These are phyloP conservation scores for Zaprionus gabonicus DNA, from an alignment of 1,140 invertebrate species.

Conservation along the genomic window DNA sequence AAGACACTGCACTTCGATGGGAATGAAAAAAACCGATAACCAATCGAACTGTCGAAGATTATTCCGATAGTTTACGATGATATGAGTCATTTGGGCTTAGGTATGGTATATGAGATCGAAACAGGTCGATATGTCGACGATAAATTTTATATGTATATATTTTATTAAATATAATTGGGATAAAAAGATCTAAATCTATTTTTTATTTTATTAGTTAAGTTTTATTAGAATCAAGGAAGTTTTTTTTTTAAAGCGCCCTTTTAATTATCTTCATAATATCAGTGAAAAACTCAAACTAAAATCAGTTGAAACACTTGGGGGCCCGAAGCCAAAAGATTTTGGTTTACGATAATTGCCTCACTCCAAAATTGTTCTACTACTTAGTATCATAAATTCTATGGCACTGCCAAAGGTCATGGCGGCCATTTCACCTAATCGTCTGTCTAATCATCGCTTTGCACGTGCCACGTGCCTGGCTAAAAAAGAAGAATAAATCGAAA, in stretches of 20 bases:
- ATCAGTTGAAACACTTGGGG: conserved; percentile 12
- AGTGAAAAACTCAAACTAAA: neutral
- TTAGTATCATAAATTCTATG: conserved; percentile 17
- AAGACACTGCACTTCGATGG: neutral
- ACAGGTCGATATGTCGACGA: too few relatives aligned
- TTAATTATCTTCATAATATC: neutral
- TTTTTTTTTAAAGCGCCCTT: neutral
- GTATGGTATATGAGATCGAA: neutral
- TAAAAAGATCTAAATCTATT: too few relatives aligned
- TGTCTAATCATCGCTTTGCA: conserved; percentile 28
- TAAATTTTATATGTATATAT: too few relatives aligned
- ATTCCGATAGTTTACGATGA: neutral
- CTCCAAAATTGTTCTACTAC: neutral
- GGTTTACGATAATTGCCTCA: conserved; percentile 21
- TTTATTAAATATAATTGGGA: too few relatives aligned
- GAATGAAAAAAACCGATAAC: neutral
- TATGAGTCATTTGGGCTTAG: neutral
- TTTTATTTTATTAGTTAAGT: too few relatives aligned
- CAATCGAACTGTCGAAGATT: neutral
- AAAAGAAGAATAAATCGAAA: conserved; percentile 10
- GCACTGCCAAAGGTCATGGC: conserved; percentile 15
- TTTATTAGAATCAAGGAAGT: too few relatives aligned
- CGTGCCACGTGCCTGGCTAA: conserved; percentile 63
- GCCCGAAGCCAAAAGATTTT: conserved; percentile 1
- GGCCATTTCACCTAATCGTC: conserved; percentile 5